Conservation (phyloP, 2,797 vertebrate genomes). For the Adrianichthys oophorus region DNA sequence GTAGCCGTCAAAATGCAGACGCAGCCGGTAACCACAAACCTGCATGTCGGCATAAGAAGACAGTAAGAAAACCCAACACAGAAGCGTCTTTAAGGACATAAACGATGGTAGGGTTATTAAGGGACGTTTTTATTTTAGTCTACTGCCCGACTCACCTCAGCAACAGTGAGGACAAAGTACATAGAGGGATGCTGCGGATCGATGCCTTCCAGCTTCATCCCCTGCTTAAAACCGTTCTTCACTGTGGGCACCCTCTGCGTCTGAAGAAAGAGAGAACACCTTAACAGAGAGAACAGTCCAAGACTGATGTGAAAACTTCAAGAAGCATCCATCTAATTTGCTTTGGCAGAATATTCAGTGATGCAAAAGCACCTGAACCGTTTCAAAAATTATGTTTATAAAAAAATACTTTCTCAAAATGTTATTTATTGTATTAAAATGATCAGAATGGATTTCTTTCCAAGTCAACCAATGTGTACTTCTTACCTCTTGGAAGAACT, state of each 20-base stretch:
- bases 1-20: conserved; percentile 98
- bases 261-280: conserved; percentile 53
- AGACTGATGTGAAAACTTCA: neutral
- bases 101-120: neutral
- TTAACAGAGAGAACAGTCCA: no score
- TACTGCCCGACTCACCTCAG: conserved; percentile 81
- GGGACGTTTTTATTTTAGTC: conserved; percentile 10
- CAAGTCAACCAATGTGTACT: no score
- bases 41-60: conserved; percentile 46
- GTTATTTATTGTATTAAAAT: no score
- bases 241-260: conserved; percentile 81
- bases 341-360: no score
- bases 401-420: no score
- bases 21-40: conserved; percentile 93
- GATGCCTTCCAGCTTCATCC: conserved; percentile 96
- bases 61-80: no score
- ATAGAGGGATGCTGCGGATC: conserved; percentile 96
- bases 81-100: neutral
- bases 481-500: conserved; percentile 92
- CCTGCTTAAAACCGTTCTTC: conserved; percentile 91
- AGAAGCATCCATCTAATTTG: no score
- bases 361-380: no score
- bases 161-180: conserved; percentile 97
- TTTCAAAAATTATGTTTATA: no score
- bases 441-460: no score